Evolutionary conservation across 1,140 invertebrate species (phyloP), one percentile per base, ranked within the genome.

Genomic region (Zelostemma sp.): DNA sequence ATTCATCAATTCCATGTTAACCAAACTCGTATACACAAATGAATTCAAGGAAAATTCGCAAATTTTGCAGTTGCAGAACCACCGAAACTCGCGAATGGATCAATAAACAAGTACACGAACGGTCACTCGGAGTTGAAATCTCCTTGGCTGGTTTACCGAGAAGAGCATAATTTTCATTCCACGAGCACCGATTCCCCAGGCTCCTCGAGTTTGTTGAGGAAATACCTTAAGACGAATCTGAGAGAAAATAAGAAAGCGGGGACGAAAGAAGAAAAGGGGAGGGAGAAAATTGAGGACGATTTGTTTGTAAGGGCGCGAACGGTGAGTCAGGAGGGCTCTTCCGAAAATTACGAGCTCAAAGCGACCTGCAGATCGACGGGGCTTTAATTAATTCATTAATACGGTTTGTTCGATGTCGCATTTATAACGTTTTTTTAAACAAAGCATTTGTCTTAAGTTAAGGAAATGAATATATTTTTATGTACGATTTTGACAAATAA

Each of bases 311-410:
- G 48, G 40, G 41, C 60, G 6, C 47, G 50, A 41, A 38, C 54
- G 72, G 74, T 76, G 68, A 76, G 75, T 76, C 38, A 19, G 12
- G 50, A 45, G 16, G 45, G 41, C 19, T 35, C 45, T 17, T 40
- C n/a, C 8, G 43, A 57, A 47, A 43, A 21, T 16, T 28, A 49
- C 50, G 58, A 66, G 51, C 54, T 47, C 49, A 33, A 49, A 19
- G n/a, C 28, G 50, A 17, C 19, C 31, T 47, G 16, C 28, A 18
- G 38, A 38, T 33, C 12, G 15, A 48, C 17, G 6, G 19, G 12
- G 58, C 58, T 61, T 61, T 51, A 4, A 51, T 33, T 50, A 50
- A 16, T 33, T 15, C 38, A 51, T 18, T 51, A 35, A 35, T 51
- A 51, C 21, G n/a, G n/a, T n/a, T 15, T 51, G 38, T 51, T 51